These are phyloP conservation scores for Trachelus troglodyta DNA, from an alignment of 2,888 invertebrate genomes.

Conservation along the genomic window DNA sequence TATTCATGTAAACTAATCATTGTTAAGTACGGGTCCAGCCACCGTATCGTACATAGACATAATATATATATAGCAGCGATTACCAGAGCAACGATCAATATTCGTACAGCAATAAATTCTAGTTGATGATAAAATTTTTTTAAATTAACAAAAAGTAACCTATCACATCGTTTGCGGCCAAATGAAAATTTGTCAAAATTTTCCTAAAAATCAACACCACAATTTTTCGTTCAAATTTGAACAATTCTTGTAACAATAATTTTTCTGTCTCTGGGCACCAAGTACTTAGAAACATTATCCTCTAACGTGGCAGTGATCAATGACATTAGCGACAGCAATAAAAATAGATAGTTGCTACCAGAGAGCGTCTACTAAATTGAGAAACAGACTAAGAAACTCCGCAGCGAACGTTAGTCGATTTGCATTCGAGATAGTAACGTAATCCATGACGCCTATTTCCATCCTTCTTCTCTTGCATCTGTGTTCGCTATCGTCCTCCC, in stretches of 20 bases:
- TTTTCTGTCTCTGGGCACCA: neutral
- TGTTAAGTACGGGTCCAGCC: neutral
- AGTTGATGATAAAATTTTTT: neutral
- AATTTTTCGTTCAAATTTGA: slow-evolving; percentile 2
- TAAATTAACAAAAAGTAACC: neutral
- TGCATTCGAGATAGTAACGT: slow-evolving; percentile 7
- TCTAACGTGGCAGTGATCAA: neutral
- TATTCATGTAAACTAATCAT: neutral
- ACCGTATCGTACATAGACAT: neutral
- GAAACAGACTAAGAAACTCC: neutral
- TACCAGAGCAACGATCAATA: neutral
- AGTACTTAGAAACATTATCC: too few species aligned
- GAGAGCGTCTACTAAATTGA: neutral
- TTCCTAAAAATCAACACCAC: neutral
- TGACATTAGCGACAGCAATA: neutral
- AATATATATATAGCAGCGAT: too few species aligned
- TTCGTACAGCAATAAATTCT: neutral
- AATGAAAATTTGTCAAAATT: neutral
- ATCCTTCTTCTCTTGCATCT: neutral
- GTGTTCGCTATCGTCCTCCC: neutral
- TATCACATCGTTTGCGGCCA: rapidly evolving
- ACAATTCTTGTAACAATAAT: neutral
- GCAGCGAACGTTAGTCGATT: slow-evolving; percentile 17
- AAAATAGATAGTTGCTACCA: neutral
- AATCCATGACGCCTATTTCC: neutral